These are phyloP conservation scores for Heterotis niloticus DNA, from an alignment of 2,113 vertebrate species.

Conservation along the genomic window DNA sequence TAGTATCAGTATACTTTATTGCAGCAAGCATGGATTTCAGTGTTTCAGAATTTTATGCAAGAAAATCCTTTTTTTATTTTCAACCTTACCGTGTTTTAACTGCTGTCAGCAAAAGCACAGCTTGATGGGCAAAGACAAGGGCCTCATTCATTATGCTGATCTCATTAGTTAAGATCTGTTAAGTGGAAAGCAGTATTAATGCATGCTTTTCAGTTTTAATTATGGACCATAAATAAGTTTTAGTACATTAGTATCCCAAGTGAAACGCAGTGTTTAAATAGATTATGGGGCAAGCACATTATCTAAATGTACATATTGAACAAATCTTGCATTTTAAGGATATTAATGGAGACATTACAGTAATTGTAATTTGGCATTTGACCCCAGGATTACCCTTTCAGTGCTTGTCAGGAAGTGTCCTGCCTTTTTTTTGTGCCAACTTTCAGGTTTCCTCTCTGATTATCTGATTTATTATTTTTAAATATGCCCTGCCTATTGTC, in stretches of 20 bases:
- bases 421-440: neutral
- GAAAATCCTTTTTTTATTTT: slow-evolving; percentile 63
- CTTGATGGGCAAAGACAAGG: slow-evolving; percentile 58
- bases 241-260: slow-evolving; percentile 67
- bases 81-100: slow-evolving; percentile 71
- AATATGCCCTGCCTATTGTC: too few relatives aligned
- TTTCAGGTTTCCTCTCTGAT: neutral
- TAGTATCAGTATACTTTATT: neutral
- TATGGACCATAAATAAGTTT: slow-evolving; percentile 76
- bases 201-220: slow-evolving; percentile 78
- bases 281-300: slow-evolving; percentile 68
- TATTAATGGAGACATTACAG: slow-evolving; percentile 54
- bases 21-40: slow-evolving; percentile 47
- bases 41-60: slow-evolving; percentile 52
- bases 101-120: slow-evolving; percentile 60
- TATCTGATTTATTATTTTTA: neutral
- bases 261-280: slow-evolving; percentile 59
- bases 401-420: slow-evolving; percentile 35
- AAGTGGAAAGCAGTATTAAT: slow-evolving; percentile 74
- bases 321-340: slow-evolving; percentile 56
- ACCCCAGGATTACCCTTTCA: slow-evolving; percentile 46
- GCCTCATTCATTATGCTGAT: slow-evolving; percentile 76
- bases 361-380: slow-evolving; percentile 62
- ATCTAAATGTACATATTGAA: slow-evolving; percentile 72
- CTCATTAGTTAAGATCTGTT: slow-evolving; percentile 79